Conservation (phyloP, 2,888 invertebrate species). For the Eristalis arbustorum region DNA sequence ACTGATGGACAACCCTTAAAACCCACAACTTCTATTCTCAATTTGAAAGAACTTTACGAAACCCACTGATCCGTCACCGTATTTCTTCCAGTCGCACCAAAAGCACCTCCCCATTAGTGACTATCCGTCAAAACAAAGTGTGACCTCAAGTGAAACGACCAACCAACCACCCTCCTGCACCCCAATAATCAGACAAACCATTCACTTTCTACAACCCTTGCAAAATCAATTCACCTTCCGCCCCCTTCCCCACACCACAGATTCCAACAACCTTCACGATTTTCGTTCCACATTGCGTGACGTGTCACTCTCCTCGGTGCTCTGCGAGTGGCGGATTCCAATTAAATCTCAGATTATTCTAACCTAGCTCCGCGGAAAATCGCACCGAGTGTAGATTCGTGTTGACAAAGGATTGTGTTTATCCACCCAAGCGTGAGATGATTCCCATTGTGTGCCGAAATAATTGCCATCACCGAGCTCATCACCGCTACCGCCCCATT, state of each 20-base stretch:
- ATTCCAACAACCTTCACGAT: constrained; percentile 4
- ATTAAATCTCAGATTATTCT: constrained; percentile 64
- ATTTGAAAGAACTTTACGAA: neutral
- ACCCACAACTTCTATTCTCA: neutral
- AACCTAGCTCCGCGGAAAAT: constrained; percentile 67
- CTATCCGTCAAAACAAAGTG: neutral
- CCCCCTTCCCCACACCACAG: neutral
- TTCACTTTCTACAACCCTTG: neutral
- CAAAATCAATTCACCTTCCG: neutral
- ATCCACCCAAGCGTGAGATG: constrained; percentile 65
- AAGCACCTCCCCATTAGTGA: neutral
- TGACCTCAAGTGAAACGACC: neutral
- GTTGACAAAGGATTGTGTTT: constrained; percentile 69
- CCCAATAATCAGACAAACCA: neutral
- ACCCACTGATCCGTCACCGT: neutral
- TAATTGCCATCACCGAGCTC: constrained; percentile 56
- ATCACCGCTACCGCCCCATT: neutral
- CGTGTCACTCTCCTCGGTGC: neutral
- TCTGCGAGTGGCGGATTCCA: constrained; percentile 37
- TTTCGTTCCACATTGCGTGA: neutral
- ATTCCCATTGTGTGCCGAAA: constrained; percentile 63
- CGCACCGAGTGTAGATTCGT: constrained; percentile 32
- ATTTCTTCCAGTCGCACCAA: neutral
- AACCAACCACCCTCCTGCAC: neutral
- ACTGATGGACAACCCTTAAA: neutral